phyloP scores from a whole-genome alignment of 2,888 invertebrate species.

The Mycalesis mineus region DNA sequence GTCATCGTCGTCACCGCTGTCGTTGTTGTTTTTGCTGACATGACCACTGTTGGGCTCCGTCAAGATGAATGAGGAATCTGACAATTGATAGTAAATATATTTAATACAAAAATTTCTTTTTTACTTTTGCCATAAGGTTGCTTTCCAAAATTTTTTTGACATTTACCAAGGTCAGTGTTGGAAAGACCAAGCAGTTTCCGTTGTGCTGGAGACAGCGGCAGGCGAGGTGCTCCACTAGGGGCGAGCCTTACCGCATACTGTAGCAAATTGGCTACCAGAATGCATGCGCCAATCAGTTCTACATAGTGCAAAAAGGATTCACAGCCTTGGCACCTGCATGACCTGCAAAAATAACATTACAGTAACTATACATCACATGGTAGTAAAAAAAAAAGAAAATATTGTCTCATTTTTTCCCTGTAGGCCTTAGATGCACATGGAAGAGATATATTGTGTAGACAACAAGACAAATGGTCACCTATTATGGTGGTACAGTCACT shows the following conservation, averaged over 20 bases:
- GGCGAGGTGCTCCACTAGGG: constrained; percentile 35
- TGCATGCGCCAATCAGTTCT: constrained; percentile 39
- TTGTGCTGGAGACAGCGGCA: constrained; percentile 33
- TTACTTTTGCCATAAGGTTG: neutral
- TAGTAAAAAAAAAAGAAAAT: too few species aligned
- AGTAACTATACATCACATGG: neutral
- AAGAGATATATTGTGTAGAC: too few species aligned
- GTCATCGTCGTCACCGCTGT: constrained; percentile 29
- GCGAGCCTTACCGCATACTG: constrained; percentile 37
- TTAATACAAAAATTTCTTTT: neutral
- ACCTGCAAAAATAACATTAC: constrained; percentile 33
- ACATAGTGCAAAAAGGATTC: constrained; percentile 51
- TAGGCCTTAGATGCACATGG: too few species aligned
- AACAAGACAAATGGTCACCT: too few species aligned
- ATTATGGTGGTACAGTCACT: too few species aligned
- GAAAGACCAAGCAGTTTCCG: constrained; percentile 39
- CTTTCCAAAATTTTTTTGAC: neutral
- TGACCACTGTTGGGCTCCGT: constrained; percentile 11
- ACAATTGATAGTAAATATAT: neutral
- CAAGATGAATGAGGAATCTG: constrained; percentile 35
- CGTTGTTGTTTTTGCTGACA: neutral
- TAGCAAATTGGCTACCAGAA: constrained; percentile 38
- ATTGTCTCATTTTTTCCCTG: too few species aligned
- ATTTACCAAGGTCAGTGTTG: constrained; percentile 34
- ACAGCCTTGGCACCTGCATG: constrained; percentile 63